These are phyloP conservation scores for Camptogramma bilineatum DNA, from an alignment of 2,888 invertebrate genomes.

Conservation along the genomic window DNA sequence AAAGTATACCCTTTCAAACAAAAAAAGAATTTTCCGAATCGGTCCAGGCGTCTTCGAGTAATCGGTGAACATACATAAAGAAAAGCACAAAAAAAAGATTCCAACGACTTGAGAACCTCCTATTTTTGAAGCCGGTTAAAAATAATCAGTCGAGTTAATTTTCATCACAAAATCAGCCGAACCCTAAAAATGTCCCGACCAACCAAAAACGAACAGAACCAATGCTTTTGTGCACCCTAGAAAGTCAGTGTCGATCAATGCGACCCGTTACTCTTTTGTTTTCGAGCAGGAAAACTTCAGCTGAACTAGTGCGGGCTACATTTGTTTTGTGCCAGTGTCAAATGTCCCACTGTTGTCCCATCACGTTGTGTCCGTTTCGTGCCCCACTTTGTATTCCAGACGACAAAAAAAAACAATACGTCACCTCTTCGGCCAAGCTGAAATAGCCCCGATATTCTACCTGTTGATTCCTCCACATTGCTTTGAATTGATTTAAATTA, in stretches of 20 bases:
- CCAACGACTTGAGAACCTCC: no score
- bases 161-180: background rate
- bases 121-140: no score
- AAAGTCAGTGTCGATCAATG: slow-evolving; percentile 40
- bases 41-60: no score
- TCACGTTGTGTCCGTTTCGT: slow-evolving; percentile 38
- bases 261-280: slow-evolving; percentile 35
- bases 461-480: slow-evolving; percentile 41
- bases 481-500: slow-evolving; percentile 41
- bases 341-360: slow-evolving; percentile 54
- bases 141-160: background rate
- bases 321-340: slow-evolving; percentile 64
- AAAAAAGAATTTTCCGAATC: no score
- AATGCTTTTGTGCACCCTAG: slow-evolving; percentile 24
- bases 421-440: slow-evolving; percentile 13
- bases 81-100: no score
- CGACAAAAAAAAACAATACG: slow-evolving; percentile 23
- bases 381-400: slow-evolving; percentile 31
- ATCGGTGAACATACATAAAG: no score
- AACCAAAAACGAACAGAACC: slow-evolving; percentile 18
- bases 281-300: slow-evolving; percentile 35
- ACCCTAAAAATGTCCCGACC: background rate
- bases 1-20: no score
- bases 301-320: slow-evolving; percentile 39
- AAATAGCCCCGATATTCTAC: slow-evolving; percentile 32